phyloP scores from a whole-genome alignment of 37 sponge, comb jelly and placozoan species.

The Beroe ovata region DNA sequence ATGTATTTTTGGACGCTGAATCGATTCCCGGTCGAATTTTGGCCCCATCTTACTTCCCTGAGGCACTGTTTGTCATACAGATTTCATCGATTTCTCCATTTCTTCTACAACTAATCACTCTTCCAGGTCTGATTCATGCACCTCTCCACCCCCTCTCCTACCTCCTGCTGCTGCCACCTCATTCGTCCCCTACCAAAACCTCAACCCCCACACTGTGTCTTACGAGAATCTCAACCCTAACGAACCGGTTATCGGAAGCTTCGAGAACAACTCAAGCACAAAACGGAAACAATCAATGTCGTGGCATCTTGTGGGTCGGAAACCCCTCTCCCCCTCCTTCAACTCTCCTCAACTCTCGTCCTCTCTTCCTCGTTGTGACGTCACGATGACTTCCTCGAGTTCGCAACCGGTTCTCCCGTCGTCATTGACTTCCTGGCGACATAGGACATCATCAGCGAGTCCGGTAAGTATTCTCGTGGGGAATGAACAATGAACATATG shows the following conservation, averaged over 20 bases:
- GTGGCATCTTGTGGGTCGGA: not conserved
- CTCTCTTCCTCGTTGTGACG: not conserved
- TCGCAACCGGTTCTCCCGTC: too few species aligned
- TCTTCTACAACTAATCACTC: too few species aligned
- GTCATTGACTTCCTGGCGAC: not conserved
- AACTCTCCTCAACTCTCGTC: not conserved
- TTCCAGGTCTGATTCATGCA: not conserved
- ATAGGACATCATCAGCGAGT: not conserved
- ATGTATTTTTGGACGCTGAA: too few species aligned
- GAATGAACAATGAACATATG: too few species aligned
- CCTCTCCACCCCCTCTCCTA: not conserved
- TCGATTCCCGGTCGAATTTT: too few species aligned
- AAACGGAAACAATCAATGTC: not conserved
- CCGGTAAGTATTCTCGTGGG: too few species aligned
- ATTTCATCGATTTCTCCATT: too few species aligned
- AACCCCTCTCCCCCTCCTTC: conserved; percentile 1
- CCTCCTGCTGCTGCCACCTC: not conserved
- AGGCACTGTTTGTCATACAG: too few species aligned
- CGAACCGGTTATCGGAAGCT: too few species aligned
- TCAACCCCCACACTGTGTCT: not conserved
- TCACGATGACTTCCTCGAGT: not conserved
- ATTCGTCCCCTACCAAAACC: not conserved
- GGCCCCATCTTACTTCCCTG: too few species aligned
- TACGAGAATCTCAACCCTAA: not conserved
- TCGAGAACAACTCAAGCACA: too few species aligned